Base-by-base conservation (phyloP, 2,888 invertebrate genomes). In the Chymomyza procnemis region DNA sequence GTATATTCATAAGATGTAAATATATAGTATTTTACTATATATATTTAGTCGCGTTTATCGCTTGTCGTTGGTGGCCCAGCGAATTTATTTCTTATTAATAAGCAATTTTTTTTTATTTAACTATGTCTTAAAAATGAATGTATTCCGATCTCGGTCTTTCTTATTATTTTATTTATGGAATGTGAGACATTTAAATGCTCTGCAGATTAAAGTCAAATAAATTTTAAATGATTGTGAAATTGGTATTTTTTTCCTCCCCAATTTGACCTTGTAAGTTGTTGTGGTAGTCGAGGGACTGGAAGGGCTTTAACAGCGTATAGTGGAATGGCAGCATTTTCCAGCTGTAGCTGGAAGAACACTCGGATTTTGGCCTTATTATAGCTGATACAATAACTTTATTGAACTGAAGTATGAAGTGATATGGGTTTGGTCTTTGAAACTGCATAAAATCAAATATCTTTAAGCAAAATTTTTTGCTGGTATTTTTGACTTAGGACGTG, bases 1-100 rank as follows among this genome's bases (percentile, higher is more conserved):
- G 81, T 84, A 81, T 81, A 81, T 81, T 81, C 86, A 81, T 86
- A 61, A 86, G 86, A 81, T 81, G 86, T 64, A 85, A 81, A 81
- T 81, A 84, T 65, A 85, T 86, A 26, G 26, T 6, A 26, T 26
- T 26, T 84, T 81, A 70, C 57, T 79, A 73, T 73, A 80, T 74
- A 76, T 71, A 78, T 73, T 84, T 80, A 84, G 79, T 76, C 78
- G 80, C 80, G 66, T 82, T 81, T 82, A 82, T 81, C 83, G 83
- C 73, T 59, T 74, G 66, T 81, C 81, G 81, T 85, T 81, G 81
- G 81, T 81, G 81, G 81, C 79, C 86, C 76, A 68, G 72, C 59
- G 81, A 76, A 81, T 81, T 81, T 83, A 76, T 83, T 85, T 81
- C 71, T 76, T 71, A 81, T 81, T 86, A 81, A 86, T 81, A 81